Conservation (phyloP, 2,113 vertebrate genomes). For the Andinoacara biseriatus region DNA sequence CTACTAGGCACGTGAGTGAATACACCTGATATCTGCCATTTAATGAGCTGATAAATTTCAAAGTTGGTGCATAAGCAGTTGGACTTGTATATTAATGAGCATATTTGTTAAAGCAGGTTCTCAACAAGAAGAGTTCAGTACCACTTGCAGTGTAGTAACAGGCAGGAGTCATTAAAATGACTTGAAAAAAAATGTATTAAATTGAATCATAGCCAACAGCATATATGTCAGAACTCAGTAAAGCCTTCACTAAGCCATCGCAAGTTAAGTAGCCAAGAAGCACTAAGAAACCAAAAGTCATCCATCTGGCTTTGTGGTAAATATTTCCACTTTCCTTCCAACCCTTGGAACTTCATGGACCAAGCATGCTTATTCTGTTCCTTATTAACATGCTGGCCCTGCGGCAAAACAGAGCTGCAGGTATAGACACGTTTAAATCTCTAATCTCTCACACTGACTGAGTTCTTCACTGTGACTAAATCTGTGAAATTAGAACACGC, state of each 20-base stretch:
- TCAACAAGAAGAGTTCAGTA: not conserved
- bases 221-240: not conserved
- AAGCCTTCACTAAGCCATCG: not conserved
- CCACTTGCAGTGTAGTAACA: not conserved
- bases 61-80: too few species aligned
- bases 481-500: conserved; percentile 57
- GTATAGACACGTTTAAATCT: conserved; percentile 53
- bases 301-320: conserved; percentile 1
- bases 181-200: conserved; percentile 1
- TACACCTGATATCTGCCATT: too few species aligned
- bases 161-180: not conserved
- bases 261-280: conserved; percentile 7
- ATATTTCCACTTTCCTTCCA: conserved; percentile 13
- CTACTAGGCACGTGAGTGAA: too few species aligned
- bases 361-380: not conserved
- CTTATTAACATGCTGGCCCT: conserved; percentile 37
- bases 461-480: conserved; percentile 60
- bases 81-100: not conserved
- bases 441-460: conserved; percentile 55
- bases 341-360: conserved; percentile 15
- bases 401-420: conserved; percentile 39
- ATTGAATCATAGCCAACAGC: not conserved
- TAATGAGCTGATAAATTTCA: too few species aligned
- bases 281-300: conserved; percentile 13
- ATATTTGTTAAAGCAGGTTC: not conserved